Evolutionary conservation across 2,113 vertebrate species (phyloP).

Genomic region (Bubalus kerabau): DNA sequence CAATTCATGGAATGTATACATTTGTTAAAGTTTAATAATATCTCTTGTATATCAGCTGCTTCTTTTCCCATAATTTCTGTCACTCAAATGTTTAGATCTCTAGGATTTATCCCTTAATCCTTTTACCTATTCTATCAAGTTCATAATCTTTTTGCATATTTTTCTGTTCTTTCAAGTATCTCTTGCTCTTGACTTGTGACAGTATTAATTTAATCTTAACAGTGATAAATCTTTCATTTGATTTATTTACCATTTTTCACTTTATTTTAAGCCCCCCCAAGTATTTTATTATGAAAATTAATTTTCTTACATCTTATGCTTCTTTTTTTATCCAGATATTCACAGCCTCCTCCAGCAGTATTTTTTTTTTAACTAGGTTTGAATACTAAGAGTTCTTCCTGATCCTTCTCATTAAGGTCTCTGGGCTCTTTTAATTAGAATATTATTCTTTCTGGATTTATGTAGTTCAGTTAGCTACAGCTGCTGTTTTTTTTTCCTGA

Average conservation of each 20-base stretch:
- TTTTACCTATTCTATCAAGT: background rate
- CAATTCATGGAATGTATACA: background rate
- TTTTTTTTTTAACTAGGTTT: background rate
- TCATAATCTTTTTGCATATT: background rate
- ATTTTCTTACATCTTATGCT: background rate
- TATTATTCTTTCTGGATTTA: background rate
- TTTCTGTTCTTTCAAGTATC: background rate
- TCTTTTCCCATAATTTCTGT: background rate
- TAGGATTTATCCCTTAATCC: background rate
- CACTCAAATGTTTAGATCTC: background rate
- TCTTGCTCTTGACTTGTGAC: background rate
- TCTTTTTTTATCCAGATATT: background rate
- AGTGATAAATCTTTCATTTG: background rate
- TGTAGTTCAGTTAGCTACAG: background rate
- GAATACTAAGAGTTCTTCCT: background rate
- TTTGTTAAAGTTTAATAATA: background rate
- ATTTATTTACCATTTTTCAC: background rate
- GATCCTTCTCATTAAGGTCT: background rate
- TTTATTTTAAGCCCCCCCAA: background rate
- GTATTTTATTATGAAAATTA: background rate
- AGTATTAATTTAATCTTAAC: background rate
- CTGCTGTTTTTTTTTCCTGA: background rate
- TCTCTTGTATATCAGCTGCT: background rate
- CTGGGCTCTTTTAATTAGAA: background rate
- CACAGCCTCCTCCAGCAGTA: background rate